Percentiles rank a stretch among this genome's conserved stretches.
phyloP scores from a whole-genome alignment of 2,797 vertebrate species.

The Natrix natrix region DNA sequence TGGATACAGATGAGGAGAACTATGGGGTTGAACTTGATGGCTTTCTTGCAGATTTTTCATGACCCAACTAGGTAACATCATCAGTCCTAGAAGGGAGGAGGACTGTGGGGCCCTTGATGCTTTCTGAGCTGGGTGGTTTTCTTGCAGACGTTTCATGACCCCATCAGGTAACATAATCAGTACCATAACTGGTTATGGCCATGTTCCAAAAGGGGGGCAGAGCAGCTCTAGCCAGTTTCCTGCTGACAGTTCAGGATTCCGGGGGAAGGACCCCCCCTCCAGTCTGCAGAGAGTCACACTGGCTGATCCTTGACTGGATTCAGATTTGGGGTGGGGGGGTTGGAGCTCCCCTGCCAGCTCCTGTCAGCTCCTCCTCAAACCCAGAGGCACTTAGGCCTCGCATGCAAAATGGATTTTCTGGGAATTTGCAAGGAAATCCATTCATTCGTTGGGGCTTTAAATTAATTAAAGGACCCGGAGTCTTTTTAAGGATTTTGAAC shows the following conservation, averaged over 20 bases:
- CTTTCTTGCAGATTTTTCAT: too few relatives aligned
- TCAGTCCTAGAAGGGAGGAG: too few relatives aligned
- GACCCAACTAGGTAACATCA: too few relatives aligned
- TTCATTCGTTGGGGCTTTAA: constrained; percentile 26
- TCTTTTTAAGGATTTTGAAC: constrained; percentile 14
- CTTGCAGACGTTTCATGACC: too few relatives aligned
- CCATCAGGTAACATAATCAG: too few relatives aligned
- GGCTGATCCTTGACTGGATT: background rate
- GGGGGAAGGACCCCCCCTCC: background rate
- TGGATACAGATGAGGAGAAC: too few relatives aligned
- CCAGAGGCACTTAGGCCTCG: constrained; percentile 15
- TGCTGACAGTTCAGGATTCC: background rate
- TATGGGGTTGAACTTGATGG: too few relatives aligned
- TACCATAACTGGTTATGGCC: too few relatives aligned
- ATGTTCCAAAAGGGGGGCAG: background rate
- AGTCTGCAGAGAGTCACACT: background rate
- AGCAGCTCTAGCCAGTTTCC: background rate
- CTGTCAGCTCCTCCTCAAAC: constrained; percentile 1
- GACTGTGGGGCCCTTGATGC: too few relatives aligned
- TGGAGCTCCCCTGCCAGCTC: background rate
- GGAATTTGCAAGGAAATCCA: constrained; percentile 32
- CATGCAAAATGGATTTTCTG: constrained; percentile 33
- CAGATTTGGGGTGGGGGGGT: background rate
- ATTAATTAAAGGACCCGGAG: constrained; percentile 26
- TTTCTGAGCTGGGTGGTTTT: too few relatives aligned